Base-by-base conservation (phyloP, 2,888 invertebrate species). In the Nowickia ferox region DNA sequence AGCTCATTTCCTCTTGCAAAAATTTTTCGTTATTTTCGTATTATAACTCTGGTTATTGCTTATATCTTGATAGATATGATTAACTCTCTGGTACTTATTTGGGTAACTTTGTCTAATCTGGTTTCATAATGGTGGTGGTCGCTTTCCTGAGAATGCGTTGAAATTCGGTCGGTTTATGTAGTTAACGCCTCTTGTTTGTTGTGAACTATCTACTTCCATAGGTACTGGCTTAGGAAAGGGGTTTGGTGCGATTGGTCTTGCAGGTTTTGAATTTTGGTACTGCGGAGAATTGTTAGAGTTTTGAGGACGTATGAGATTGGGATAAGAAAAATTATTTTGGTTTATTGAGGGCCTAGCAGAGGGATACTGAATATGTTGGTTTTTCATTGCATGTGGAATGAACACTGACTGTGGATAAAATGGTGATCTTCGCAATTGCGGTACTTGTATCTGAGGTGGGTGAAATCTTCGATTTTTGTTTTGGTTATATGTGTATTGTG, bases 221-320 rank as follows among this genome's bases (percentile, higher is more conserved):
- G 19, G 63, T 38, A 4, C 11, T 44, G 44, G 44, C 13, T 57
- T 57, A 5, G 66, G 38, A 38, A 53, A 53, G 2, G 53, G 68
- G 51, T 68, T 68, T 13, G 69, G 55, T 6, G 44, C 69, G 1
- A 40, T 42, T 55, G 69, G 55, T 38, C 69, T 71, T 71, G 38
- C 44, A 0, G 53, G 51, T 42, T 22, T 55, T 9, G 44, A 71
- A 69, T 63, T 63, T 19, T 63, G 17, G 13, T 19, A 44, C 8
- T 22, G 55, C 22, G 4, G 11, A 11, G 4, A 55, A 22, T 55
- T 3, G 11, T 19, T 53, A 13, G 57, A 9, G 9, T 53, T 19
- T 17, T 46, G 53, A n/a, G 53, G 53, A 53, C 9, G n/a, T 10
- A 17, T 13, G 1, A 9, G 17, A 8, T 17, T 53, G 1, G 53